These are phyloP conservation scores for Drosophila rhopaloa DNA, from an alignment of 1,140 invertebrate species.

Conservation along the genomic window DNA sequence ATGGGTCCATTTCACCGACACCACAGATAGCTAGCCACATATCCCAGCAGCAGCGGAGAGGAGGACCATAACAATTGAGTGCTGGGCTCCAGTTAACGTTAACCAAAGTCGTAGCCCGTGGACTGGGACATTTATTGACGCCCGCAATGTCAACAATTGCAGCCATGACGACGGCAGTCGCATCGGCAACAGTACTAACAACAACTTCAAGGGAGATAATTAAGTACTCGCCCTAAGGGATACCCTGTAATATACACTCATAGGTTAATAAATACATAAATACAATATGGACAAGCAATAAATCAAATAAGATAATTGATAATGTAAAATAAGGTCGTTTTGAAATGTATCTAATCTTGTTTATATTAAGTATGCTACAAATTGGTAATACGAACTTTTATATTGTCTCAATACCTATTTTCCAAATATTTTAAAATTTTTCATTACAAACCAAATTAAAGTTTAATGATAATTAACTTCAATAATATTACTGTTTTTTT, in stretches of 20 bases:
- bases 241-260: slow-evolving; percentile 5
- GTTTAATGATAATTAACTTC: too few species aligned
- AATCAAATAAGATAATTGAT: too few species aligned
- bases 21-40: slow-evolving; percentile 11
- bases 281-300: too few species aligned
- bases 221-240: not conserved
- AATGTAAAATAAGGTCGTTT: too few species aligned
- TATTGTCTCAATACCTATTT: too few species aligned
- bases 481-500: too few species aligned
- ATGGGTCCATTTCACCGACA: slow-evolving; percentile 57
- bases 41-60: not conserved
- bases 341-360: too few species aligned
- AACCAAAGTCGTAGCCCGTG: slow-evolving; percentile 46
- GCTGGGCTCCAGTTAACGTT: slow-evolving; percentile 61
- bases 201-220: slow-evolving; percentile 12
- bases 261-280: not conserved
- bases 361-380: too few species aligned
- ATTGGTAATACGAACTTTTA: too few species aligned
- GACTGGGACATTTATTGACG: slow-evolving; percentile 62
- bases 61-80: slow-evolving; percentile 41
- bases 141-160: slow-evolving; percentile 80
- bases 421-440: too few species aligned
- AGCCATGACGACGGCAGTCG: slow-evolving; percentile 69
- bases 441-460: too few species aligned
- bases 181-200: slow-evolving; percentile 34